Evolutionary conservation across 2,113 vertebrate species (phyloP).

Genomic region (Ellobius talpinus): DNA sequence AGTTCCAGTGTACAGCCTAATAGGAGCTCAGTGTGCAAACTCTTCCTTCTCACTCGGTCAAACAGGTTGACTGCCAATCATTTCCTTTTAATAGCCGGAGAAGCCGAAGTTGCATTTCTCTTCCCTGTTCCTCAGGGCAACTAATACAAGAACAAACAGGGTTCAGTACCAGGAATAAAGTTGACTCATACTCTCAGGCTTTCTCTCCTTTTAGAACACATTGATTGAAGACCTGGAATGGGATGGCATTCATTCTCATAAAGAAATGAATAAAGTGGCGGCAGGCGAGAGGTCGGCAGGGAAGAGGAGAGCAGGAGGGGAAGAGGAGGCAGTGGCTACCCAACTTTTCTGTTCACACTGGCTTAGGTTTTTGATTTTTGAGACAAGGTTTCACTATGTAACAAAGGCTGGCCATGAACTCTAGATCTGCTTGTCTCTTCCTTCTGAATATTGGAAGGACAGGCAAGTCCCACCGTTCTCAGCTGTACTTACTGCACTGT

Average conservation of each 20-base stretch:
- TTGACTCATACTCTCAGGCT: constrained; percentile 79
- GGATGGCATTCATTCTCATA: constrained; percentile 62
- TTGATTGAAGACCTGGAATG: constrained; percentile 79
- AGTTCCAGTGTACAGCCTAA: background rate
- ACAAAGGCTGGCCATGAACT: background rate
- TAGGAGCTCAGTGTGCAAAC: constrained; percentile 34
- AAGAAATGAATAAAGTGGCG: constrained; percentile 57
- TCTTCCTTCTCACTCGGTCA: constrained; percentile 51
- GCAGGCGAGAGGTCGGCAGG: constrained; percentile 39
- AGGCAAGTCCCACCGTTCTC: background rate
- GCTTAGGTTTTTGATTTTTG: background rate
- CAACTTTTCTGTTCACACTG: background rate
- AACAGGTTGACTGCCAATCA: constrained; percentile 20
- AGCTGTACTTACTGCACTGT: background rate
- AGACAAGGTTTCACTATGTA: background rate
- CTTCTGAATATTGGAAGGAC: background rate
- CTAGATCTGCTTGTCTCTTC: background rate
- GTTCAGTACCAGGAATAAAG: constrained; percentile 80
- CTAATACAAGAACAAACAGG: constrained; percentile 71
- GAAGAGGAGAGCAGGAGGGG: background rate
- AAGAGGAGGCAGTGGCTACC: background rate
- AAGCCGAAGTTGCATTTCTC: constrained; percentile 34
- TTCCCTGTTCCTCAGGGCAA: constrained; percentile 74
- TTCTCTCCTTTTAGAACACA: constrained; percentile 80
- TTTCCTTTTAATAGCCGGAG: constrained; percentile 60